Evolutionary conservation across 1,140 invertebrate genomes (phyloP), one percentile per base, ranked within the genome.

Genomic region (Oreohelix idahoensis): DNA sequence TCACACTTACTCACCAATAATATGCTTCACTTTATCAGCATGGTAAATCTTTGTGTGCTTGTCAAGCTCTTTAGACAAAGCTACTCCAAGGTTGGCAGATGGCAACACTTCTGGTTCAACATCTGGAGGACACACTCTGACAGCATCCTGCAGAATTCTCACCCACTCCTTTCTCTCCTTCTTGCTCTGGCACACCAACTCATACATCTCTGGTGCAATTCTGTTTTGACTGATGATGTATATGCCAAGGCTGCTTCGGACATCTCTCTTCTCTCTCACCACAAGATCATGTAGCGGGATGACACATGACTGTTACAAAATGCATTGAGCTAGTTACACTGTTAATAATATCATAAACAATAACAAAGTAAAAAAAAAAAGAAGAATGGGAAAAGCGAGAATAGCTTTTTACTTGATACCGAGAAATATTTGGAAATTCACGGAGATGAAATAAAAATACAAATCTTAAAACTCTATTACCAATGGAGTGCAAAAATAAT

Each of bases 121-220:
- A 23, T 82, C 71, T 38, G 45, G 45, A 4, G 93, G 93, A 88
- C 93, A 93, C 26, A 89, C 85, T 38, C 92, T 90, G 49, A 93
- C 90, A 36, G 93, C 93, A 58, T 94, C 95, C 93, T 96, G 94
- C 84, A 98, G 96, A 17, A 95, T 94, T 87, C 96, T 94, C 86
- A 98, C 96, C 97, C 97, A 98, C 0, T 95, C 92, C 87, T 96
- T 95, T 88, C 97, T 96, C 83, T 98, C 96, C 89, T 96, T 96
- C 20, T 96, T 96, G 70, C 96, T 96, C 84, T 96, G 95, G 83
- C 98, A 96, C 89, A 98, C 96, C 26, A 99, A 93, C 91, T 98
- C 97, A 91, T 98, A 98, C 97, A 98, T 98, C 93, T 98, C 98
- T 0, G 97, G 97, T 87, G 96, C 96, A 0, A 94, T 94, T 0